Percentiles rank a stretch among this genome's conserved stretches.
Evolutionary conservation across 2,797 vertebrate genomes (phyloP).

Genomic region (Botia almorhae): DNA sequence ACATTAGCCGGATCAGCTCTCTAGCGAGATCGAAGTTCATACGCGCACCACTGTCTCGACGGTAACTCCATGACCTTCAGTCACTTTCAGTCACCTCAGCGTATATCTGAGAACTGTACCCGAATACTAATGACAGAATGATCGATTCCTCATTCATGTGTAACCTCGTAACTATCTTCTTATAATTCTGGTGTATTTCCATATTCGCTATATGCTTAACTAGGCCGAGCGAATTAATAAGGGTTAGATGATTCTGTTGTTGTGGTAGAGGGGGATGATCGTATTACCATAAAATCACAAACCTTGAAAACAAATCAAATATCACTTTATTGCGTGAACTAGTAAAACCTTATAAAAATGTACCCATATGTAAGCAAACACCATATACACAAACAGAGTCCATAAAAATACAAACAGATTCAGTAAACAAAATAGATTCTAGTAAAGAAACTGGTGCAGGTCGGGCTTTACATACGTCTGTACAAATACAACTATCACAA

Average conservation of each 20-base stretch:
- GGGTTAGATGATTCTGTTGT: too few relatives aligned
- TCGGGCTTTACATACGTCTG: constrained; percentile 13
- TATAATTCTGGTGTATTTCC: too few relatives aligned
- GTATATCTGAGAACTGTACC: not conserved
- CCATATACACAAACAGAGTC: constrained; percentile 39
- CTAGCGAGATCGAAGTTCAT: constrained; percentile 35
- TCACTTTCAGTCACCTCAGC: constrained; percentile 39
- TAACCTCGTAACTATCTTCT: not conserved
- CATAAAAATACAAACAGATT: constrained; percentile 52
- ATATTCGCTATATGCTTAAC: not conserved
- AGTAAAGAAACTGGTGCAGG: constrained; percentile 22
- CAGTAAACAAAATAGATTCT: constrained; percentile 55
- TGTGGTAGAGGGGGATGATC: not conserved
- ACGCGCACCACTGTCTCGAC: constrained; percentile 27
- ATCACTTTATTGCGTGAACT: constrained; percentile 42
- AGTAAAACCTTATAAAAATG: constrained; percentile 37
- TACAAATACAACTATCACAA: constrained; percentile 13
- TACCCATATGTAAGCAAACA: constrained; percentile 42
- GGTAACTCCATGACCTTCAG: constrained; percentile 48
- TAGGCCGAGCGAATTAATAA: too few relatives aligned
- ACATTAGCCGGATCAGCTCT: constrained; percentile 18
- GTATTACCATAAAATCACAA: constrained; percentile 6
- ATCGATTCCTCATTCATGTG: not conserved
- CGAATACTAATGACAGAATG: constrained; percentile 40
- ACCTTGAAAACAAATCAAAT: not conserved